These are phyloP conservation scores for Hucho hucho DNA, from an alignment of 2,113 vertebrate species.

Conservation along the genomic window DNA sequence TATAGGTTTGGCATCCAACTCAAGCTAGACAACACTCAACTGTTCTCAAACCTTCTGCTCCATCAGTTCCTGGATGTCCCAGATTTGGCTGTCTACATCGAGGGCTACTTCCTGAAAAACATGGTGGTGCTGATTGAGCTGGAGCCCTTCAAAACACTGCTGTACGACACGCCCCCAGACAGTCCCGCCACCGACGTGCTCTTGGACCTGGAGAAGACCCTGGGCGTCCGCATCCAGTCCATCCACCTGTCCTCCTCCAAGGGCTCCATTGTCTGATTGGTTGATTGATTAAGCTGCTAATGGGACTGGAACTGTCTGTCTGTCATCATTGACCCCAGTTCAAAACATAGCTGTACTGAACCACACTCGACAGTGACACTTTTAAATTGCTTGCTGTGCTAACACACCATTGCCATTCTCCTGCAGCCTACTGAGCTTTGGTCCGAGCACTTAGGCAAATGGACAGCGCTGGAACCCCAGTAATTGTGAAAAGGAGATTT, in stretches of 20 bases:
- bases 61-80: slow-evolving; percentile 88
- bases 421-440: not conserved
- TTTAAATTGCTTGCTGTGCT: not conserved
- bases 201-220: slow-evolving; percentile 91
- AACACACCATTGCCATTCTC: not conserved
- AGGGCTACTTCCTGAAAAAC: slow-evolving; percentile 98
- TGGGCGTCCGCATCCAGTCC: slow-evolving; percentile 91
- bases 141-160: slow-evolving; percentile 93
- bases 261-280: slow-evolving; percentile 89
- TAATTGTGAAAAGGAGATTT: not conserved
- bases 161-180: slow-evolving; percentile 89
- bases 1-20: too few relatives aligned
- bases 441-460: not conserved
- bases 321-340: not conserved
- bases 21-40: not conserved
- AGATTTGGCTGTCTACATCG: slow-evolving; percentile 90
- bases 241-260: slow-evolving; percentile 98
- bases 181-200: slow-evolving; percentile 84
- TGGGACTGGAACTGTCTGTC: not conserved
- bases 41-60: not conserved
- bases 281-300: not conserved
- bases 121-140: slow-evolving; percentile 97
- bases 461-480: not conserved
- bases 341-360: not conserved
- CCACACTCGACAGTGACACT: not conserved